These are phyloP conservation scores for Hydropsyche betteni DNA, from an alignment of 2,888 invertebrate genomes.

Conservation along the genomic window DNA sequence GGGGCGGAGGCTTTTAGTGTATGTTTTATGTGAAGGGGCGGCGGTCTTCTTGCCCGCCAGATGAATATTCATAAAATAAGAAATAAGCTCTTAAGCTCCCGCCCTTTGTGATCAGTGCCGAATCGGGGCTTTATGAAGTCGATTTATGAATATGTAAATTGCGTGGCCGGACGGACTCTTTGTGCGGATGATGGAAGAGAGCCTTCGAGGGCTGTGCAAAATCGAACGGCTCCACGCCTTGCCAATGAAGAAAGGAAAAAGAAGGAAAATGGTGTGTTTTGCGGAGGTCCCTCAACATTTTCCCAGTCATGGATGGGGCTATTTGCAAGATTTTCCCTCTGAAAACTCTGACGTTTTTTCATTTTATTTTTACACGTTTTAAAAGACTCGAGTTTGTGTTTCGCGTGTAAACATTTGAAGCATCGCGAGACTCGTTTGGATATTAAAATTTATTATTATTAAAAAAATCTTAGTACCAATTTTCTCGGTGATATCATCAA, in stretches of 20 bases:
- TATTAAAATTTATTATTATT: too few species aligned
- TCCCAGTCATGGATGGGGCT: too few species aligned
- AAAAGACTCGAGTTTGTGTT: too few species aligned
- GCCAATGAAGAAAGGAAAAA: background rate
- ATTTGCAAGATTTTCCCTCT: too few species aligned
- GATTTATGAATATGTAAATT: conserved; percentile 48
- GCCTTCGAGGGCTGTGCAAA: conserved; percentile 4
- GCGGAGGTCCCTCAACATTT: too few species aligned
- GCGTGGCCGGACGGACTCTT: conserved; percentile 35
- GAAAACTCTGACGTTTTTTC: too few species aligned
- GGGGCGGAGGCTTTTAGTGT: conserved; percentile 23
- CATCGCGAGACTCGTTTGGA: too few species aligned
- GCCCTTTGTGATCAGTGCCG: conserved; percentile 45
- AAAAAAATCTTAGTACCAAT: too few species aligned
- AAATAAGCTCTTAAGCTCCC: conserved; percentile 47
- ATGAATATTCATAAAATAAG: conserved; percentile 48
- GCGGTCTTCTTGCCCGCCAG: conserved; percentile 20
- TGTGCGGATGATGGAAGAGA: conserved; percentile 33
- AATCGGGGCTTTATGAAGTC: conserved; percentile 45
- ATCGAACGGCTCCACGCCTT: conserved; percentile 15
- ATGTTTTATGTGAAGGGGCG: conserved; percentile 19
- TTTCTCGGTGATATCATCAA: too few species aligned
- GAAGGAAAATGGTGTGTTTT: background rate
- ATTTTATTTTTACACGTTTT: too few species aligned
- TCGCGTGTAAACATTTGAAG: too few species aligned